phyloP scores from a whole-genome alignment of 2,888 invertebrate species.

The Hirtodrosophila trivittata region DNA sequence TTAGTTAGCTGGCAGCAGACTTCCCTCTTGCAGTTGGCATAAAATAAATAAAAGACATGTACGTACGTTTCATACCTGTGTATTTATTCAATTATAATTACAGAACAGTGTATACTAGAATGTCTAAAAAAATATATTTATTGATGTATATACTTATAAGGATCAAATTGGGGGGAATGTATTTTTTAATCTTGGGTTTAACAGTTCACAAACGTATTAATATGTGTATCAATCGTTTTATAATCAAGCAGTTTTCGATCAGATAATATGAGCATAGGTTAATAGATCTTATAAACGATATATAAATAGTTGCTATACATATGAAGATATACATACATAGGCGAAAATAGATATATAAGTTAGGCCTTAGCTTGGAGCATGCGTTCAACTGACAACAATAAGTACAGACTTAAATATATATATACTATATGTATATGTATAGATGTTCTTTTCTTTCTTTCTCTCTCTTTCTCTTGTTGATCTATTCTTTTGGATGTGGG shows the following conservation, averaged over 20 bases:
- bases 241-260: conserved; percentile 7
- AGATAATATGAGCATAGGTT: conserved; percentile 11
- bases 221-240: conserved; percentile 2
- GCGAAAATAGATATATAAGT: conserved; percentile 8
- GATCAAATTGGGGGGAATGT: conserved; percentile 28
- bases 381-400: conserved; percentile 40
- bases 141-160: conserved; percentile 8
- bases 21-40: too few species aligned
- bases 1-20: too few species aligned
- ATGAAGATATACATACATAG: conserved; percentile 5
- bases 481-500: conserved; percentile 8
- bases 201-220: conserved; percentile 38
- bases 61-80: conserved; percentile 26
- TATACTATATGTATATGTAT: conserved; percentile 9
- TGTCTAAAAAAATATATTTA: conserved; percentile 24
- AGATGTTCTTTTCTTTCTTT: conserved; percentile 1
- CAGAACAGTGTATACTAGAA: conserved; percentile 45
- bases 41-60: too few species aligned
- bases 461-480: conserved; percentile 13
- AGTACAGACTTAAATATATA: conserved; percentile 34
- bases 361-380: conserved; percentile 21
- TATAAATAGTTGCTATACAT: conserved; percentile 54
- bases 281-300: conserved; percentile 16
- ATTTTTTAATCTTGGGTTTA: conserved; percentile 29
- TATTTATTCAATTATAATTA: conserved; percentile 48